Base-by-base conservation (phyloP, 2,113 vertebrate species). In the Setophaga petechia region DNA sequence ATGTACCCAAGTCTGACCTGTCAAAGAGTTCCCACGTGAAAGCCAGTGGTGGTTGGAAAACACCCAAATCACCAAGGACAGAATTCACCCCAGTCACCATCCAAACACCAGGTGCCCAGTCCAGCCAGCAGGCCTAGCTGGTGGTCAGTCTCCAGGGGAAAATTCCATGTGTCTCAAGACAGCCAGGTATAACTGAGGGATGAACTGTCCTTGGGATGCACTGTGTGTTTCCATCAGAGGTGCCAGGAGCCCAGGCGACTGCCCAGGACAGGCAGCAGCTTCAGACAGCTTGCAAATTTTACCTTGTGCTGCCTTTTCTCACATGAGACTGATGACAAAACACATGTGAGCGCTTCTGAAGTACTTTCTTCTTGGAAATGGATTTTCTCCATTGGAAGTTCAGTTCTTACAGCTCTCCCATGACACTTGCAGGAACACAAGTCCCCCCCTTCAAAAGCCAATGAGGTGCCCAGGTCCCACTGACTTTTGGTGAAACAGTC, bases 351-450 rank as follows among this genome's bases (percentile, higher is more conserved):
- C 10, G 41, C 33, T 91, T 80, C 41, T 52, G 10, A 71, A n/a
- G 30, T 44, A 44, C 0, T 0, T 20, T 33, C 19, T 31, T 52
- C 73, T 67, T 0, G 0, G 43, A 77, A 87, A 49, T 7, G 13
- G 11, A 24, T 49, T 43, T 91, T 78, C 59, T 77, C 46, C 25
- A 3, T 5, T n/a, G 82, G 31, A 71, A 55, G 33, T 37, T 69
- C 31, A 33, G 31, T 25, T 68, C 55, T 85, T 11, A 35, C 0
- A 1, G 54, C 9, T 80, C 54, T 80, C 31, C 49, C 2, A 0
- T 25, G 12, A 55, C 54, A 39, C 62, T 39, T 73, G 35, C 58
- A 91, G 54, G 78, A 91, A 87, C 18, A 84, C 46, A 61, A 52
- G 33, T 9, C 5, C 16, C 15, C 13, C 14, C 10, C 28, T 91